These are phyloP conservation scores for Toxostoma redivivum DNA, from an alignment of 2,113 vertebrate species.

Conservation along the genomic window DNA sequence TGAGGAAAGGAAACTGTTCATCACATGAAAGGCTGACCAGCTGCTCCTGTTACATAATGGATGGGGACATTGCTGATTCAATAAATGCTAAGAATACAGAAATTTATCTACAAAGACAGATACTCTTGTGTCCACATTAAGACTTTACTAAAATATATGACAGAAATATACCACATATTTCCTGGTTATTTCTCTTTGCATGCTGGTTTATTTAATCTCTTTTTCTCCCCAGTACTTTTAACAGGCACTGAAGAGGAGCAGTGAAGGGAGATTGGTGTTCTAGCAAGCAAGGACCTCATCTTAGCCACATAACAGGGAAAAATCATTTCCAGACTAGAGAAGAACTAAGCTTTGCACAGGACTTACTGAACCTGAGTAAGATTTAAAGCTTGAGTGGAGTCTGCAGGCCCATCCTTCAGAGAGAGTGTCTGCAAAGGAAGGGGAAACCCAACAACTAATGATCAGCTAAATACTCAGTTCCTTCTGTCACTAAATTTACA, in stretches of 20 bases:
- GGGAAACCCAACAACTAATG: background rate
- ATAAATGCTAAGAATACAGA: conserved; percentile 10
- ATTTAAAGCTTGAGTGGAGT: background rate
- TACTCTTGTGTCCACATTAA: background rate
- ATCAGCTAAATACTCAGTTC: background rate
- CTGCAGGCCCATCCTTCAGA: background rate
- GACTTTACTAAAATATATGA: background rate
- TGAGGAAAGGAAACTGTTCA: background rate
- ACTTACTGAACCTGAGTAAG: background rate
- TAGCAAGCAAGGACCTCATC: background rate
- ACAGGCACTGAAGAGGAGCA: background rate
- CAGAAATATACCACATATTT: background rate
- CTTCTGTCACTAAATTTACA: background rate
- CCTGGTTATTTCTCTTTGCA: background rate
- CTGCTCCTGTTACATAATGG: background rate
- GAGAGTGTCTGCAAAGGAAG: background rate
- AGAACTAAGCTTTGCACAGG: background rate
- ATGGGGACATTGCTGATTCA: conserved; percentile 1
- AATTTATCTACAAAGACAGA: background rate
- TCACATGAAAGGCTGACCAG: conserved; percentile 16
- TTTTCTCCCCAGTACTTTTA: background rate
- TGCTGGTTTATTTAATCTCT: background rate
- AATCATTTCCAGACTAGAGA: background rate
- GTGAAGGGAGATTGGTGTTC: background rate
- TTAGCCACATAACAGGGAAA: background rate